Evolutionary conservation across 2,888 invertebrate genomes (phyloP), one percentile per base, ranked within the genome.

Genomic region (Agrochola macilenta): DNA sequence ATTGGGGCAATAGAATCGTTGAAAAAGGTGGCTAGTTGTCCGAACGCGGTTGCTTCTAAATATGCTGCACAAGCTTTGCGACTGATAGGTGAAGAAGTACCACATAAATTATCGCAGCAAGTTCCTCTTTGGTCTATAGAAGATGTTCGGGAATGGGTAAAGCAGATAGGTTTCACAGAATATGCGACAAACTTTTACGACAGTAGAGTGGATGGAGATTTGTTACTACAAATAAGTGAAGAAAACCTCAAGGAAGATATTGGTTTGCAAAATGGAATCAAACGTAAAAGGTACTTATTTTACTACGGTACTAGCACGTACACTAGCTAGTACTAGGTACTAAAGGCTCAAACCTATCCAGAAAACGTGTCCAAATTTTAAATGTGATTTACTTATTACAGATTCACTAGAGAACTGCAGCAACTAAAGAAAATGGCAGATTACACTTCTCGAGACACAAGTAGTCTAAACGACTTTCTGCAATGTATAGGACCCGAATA

Each of bases 71-170:
- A 99, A 97, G 99, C 99, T 0, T 96, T 99, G 89, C 97, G 98
- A 83, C 96, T 99, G 30, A 99, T 99, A 82, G 99, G 99, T 2
- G 99, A 99, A 94, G 98, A 99, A 93, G 98, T 99, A 26, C 99
- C 99, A 0, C 99, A 99, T 94, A 99, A 99, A 93, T 96, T 99
- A 76, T 99, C 99, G 57, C 99, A 99, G 93, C 99, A 99, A 95
- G 99, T 99, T 61, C 99, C 99, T 0, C 97, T 99, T 12, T 99
- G 99, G 99, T 99, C 99, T 0, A 98, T 98, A 35, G 99, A 99
- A 93, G 99, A 99, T 93, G 99, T 99, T 0, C 97, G 98, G 88
- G 99, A 99, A 95, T 99, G 99, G 99, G 99, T 99, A 0, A 99
- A 99, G 93, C 99, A 99, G 97, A 99, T 99, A 90, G 99, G 99